phyloP scores from a whole-genome alignment of 2,113 vertebrate genomes.

The Chunga burmeisteri region DNA sequence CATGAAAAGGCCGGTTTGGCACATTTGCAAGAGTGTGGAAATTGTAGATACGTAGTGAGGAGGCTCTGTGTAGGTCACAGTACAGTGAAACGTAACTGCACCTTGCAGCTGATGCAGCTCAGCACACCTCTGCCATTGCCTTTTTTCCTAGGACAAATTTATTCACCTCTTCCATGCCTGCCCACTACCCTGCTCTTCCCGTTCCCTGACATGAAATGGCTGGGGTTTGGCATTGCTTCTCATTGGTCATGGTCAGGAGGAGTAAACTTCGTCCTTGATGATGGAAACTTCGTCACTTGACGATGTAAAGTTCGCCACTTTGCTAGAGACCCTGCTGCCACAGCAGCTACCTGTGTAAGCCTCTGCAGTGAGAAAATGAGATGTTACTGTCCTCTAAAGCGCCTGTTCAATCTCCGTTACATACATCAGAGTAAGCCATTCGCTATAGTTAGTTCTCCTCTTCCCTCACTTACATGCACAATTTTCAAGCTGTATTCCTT shows the following conservation, averaged over 20 bases:
- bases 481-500: not conserved
- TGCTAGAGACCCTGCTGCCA: not conserved
- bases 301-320: not conserved
- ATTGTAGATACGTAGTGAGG: not conserved
- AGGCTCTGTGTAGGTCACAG: not conserved
- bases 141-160: not conserved
- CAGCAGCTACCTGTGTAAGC: not conserved
- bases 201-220: rapidly evolving
- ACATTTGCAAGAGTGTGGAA: not conserved
- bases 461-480: not conserved
- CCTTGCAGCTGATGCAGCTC: not conserved
- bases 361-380: not conserved
- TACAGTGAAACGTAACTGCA: not conserved
- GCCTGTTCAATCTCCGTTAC: not conserved
- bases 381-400: not conserved
- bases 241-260: not conserved
- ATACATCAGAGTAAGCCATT: not conserved
- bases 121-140: not conserved
- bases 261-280: not conserved
- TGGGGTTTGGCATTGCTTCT: not conserved
- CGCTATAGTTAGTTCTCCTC: not conserved
- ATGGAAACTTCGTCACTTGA: not conserved
- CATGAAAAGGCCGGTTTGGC: not conserved
- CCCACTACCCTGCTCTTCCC: not conserved
- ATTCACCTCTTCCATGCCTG: not conserved